phyloP scores from a whole-genome alignment of 1,140 invertebrate species.

The Pseudomyrmex flavicornis region DNA sequence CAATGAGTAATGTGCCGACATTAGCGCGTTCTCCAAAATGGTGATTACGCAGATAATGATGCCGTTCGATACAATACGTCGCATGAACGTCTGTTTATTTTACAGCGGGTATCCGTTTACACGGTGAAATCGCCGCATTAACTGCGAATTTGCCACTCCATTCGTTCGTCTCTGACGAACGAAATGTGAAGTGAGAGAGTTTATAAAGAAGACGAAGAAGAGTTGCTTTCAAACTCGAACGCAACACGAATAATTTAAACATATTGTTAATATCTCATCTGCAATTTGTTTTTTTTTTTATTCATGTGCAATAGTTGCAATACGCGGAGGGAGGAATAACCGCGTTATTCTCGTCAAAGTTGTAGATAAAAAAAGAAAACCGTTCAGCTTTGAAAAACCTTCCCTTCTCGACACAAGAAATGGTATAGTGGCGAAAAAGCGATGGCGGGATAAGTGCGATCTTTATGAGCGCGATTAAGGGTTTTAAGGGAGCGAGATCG shows the following conservation, averaged over 20 bases:
- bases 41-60: slow-evolving; percentile 54
- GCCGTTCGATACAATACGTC: slow-evolving; percentile 54
- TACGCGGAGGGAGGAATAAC: no score
- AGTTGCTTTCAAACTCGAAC: no score
- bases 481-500: slow-evolving; percentile 51
- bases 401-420: slow-evolving; percentile 3
- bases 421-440: slow-evolving; percentile 22
- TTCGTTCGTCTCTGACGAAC: not conserved
- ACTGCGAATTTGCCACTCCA: slow-evolving; percentile 13
- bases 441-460: slow-evolving; percentile 38
- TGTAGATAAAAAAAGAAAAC: not conserved
- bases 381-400: not conserved
- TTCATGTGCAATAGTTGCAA: no score
- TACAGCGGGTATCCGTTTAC: slow-evolving; percentile 54
- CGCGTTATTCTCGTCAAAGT: not conserved
- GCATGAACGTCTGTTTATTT: slow-evolving; percentile 56
- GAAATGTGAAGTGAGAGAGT: slow-evolving; percentile 10
- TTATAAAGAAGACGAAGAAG: not conserved
- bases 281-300: no score
- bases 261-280: no score
- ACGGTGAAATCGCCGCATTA: slow-evolving; percentile 27
- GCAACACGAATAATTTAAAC: no score
- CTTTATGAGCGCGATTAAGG: slow-evolving; percentile 55
- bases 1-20: slow-evolving; percentile 42
- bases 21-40: slow-evolving; percentile 49